Evolutionary conservation across 2,888 invertebrate genomes (phyloP).

Genomic region (Eremobia ochroleuca): DNA sequence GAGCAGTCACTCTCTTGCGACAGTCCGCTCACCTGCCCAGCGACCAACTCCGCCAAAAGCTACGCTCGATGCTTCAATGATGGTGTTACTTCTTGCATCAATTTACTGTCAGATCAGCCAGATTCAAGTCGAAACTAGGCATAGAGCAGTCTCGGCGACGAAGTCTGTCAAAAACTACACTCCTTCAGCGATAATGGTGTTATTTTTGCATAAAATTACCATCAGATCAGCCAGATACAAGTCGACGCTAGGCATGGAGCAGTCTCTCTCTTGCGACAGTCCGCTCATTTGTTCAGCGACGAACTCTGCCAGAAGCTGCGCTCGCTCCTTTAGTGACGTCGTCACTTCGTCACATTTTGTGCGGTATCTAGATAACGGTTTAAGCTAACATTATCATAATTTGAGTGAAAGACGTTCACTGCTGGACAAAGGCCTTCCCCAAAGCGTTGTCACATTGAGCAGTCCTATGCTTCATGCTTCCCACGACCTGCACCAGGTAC

Average conservation of each 20-base stretch:
- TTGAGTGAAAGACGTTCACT: not conserved
- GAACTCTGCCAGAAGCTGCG: slow-evolving; percentile 84
- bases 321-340: slow-evolving; percentile 59
- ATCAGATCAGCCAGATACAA: slow-evolving; percentile 88
- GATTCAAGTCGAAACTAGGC: slow-evolving; percentile 85
- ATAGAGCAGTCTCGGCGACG: slow-evolving; percentile 86
- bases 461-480: not conserved
- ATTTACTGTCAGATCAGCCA: slow-evolving; percentile 87
- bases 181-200: slow-evolving; percentile 76
- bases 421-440: not conserved
- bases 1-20: slow-evolving; percentile 85
- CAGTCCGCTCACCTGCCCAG: slow-evolving; percentile 88
- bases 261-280: slow-evolving; percentile 82
- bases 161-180: slow-evolving; percentile 87
- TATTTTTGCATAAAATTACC: slow-evolving; percentile 76
- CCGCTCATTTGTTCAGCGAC: slow-evolving; percentile 90
- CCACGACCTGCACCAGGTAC: not conserved
- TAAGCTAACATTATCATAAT: not conserved
- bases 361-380: slow-evolving; percentile 76
- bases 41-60: slow-evolving; percentile 88
- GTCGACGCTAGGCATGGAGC: slow-evolving; percentile 84
- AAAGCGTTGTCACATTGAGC: not conserved
- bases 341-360: slow-evolving; percentile 85
- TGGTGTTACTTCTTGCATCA: not conserved
- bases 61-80: slow-evolving; percentile 78